phyloP scores from a whole-genome alignment of 1,140 invertebrate species.

The Dinoponera quadriceps region DNA sequence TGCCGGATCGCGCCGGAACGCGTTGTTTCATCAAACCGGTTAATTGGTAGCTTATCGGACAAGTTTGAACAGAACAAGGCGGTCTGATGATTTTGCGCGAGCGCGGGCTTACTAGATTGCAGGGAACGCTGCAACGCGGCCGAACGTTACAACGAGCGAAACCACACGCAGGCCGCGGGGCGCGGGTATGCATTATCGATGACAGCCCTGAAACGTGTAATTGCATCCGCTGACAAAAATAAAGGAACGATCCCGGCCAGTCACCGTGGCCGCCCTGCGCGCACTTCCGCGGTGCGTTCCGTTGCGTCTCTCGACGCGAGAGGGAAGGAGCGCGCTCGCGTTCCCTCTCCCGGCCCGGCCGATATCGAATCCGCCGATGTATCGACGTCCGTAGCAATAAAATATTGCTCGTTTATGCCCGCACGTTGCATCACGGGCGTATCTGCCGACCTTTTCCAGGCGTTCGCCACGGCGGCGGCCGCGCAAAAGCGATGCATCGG shows the following conservation, averaged over 20 bases:
- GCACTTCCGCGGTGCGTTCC: conserved; percentile 48
- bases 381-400: conserved; percentile 47
- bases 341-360: not conserved
- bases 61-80: conserved; percentile 46
- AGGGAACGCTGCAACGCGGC: not conserved
- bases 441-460: conserved; percentile 45
- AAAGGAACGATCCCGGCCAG: conserved; percentile 47
- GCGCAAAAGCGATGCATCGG: conserved; percentile 33
- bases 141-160: conserved; percentile 35
- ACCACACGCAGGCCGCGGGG: conserved; percentile 2
- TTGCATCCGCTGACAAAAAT: conserved; percentile 49
- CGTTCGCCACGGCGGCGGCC: not conserved
- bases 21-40: conserved; percentile 47
- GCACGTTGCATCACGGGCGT: conserved; percentile 33
- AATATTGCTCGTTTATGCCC: conserved; percentile 49
- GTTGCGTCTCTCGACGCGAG: conserved; percentile 25
- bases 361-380: conserved; percentile 38
- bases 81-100: conserved; percentile 47
- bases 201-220: conserved; percentile 55
- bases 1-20: conserved; percentile 28
- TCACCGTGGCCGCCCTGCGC: conserved; percentile 28
- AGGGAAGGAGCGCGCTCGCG: not conserved
- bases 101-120: conserved; percentile 27
- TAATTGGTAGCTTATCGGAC: conserved; percentile 41
- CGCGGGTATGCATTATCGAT: conserved; percentile 55